These are phyloP conservation scores for Harmothoe impar DNA, from an alignment of 2,888 invertebrate genomes.

Conservation along the genomic window DNA sequence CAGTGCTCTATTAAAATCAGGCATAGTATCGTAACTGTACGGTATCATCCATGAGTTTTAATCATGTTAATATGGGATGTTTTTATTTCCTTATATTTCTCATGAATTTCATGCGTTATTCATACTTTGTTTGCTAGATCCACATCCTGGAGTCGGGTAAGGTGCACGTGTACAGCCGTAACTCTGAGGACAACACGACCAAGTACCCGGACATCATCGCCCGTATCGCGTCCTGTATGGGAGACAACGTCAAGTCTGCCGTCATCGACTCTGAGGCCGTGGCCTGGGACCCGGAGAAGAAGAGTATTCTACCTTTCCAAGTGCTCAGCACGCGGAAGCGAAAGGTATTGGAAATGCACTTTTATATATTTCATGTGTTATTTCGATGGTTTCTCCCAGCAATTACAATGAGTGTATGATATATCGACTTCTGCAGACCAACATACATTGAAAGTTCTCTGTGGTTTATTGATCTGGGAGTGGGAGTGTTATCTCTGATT, in stretches of 20 bases:
- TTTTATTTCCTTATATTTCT: too few relatives aligned
- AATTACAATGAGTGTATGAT: too few relatives aligned
- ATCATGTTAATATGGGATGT: too few relatives aligned
- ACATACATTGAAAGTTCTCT: too few relatives aligned
- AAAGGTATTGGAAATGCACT: slow-evolving; percentile 91
- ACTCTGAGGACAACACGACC: slow-evolving; percentile 95
- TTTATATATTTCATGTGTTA: background rate
- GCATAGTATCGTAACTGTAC: too few relatives aligned
- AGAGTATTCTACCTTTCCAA: slow-evolving; percentile 97
- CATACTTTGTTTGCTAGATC: slow-evolving; percentile 85
- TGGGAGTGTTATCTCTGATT: too few relatives aligned
- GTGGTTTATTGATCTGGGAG: too few relatives aligned
- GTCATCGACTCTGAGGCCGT: slow-evolving; percentile 98
- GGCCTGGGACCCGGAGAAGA: slow-evolving; percentile 94
- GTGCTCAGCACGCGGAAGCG: slow-evolving; percentile 96
- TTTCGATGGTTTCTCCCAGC: too few relatives aligned
- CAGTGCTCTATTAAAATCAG: too few relatives aligned
- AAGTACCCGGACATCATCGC: slow-evolving; percentile 98
- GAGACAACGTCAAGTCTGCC: slow-evolving; percentile 88
- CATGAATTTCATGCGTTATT: too few relatives aligned
- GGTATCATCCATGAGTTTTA: too few relatives aligned
- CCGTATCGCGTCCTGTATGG: slow-evolving; percentile 85
- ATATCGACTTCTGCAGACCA: too few relatives aligned
- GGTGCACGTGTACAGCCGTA: slow-evolving; percentile 94
- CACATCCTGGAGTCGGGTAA: slow-evolving; percentile 88